These are phyloP conservation scores for Lepidothrix coronata DNA, from an alignment of 2,113 vertebrate species.

Conservation along the genomic window DNA sequence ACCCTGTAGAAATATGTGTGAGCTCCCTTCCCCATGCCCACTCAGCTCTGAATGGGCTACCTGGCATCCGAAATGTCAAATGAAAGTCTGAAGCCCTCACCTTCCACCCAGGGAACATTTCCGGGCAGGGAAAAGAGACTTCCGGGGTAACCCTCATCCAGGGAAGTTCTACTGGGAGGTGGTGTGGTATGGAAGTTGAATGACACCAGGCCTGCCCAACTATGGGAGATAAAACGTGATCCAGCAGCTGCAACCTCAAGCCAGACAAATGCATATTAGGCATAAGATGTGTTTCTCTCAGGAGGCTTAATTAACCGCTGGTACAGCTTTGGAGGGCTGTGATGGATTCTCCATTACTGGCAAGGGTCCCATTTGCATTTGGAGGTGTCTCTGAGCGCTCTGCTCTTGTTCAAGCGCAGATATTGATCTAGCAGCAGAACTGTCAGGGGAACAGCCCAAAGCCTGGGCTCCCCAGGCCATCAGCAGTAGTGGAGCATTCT, in stretches of 20 bases:
- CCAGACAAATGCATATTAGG: neutral
- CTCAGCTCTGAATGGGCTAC: neutral
- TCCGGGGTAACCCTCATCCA: neutral
- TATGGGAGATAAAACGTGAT: neutral
- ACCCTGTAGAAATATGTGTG: neutral
- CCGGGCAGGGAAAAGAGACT: neutral
- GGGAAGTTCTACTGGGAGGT: neutral
- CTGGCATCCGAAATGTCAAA: neutral
- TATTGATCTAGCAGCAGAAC: neutral
- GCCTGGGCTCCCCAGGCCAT: neutral
- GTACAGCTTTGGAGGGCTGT: neutral
- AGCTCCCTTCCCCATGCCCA: neutral
- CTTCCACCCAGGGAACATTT: neutral
- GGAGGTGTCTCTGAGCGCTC: neutral
- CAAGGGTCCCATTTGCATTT: neutral
- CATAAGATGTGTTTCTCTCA: neutral
- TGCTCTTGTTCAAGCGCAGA: neutral
- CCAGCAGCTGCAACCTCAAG: neutral
- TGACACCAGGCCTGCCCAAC: neutral
- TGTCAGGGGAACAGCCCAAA: neutral
- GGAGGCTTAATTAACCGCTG: constrained; percentile 9
- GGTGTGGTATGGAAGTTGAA: neutral
- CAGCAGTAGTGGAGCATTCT: neutral
- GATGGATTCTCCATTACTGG: constrained; percentile 5
- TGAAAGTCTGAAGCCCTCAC: neutral